Conservation (phyloP, 2,797 vertebrate species). For the Rhincodon typus region DNA sequence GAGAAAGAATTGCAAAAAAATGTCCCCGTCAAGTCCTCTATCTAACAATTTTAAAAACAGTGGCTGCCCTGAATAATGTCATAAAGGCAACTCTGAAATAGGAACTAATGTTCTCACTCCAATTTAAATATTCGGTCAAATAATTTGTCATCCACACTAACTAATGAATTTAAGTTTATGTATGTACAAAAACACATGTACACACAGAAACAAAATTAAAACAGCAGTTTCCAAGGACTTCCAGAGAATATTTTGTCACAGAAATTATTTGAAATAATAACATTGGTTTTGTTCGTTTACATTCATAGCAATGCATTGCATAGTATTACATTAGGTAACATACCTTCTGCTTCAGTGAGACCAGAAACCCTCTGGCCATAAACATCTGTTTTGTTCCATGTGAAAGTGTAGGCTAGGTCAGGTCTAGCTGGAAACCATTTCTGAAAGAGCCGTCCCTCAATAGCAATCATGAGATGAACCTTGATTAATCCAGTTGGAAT, state of each 20-base stretch:
- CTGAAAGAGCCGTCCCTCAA: slow-evolving; percentile 84
- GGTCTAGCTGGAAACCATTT: slow-evolving; percentile 87
- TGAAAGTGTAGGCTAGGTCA: slow-evolving; percentile 80
- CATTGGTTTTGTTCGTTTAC: neutral
- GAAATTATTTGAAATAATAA: slow-evolving; percentile 21
- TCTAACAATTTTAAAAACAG: neutral
- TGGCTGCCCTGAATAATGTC: neutral
- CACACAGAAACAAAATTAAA: neutral
- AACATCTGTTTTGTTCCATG: slow-evolving; percentile 95
- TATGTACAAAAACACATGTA: neutral
- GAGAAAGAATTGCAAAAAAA: neutral
- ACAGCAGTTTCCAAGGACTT: neutral
- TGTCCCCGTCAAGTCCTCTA: neutral
- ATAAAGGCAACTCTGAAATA: neutral
- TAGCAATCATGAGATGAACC: slow-evolving; percentile 79
- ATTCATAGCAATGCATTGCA: neutral
- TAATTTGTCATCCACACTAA: neutral
- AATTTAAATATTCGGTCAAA: neutral
- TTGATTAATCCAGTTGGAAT: slow-evolving; percentile 74
- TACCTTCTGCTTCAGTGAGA: slow-evolving; percentile 83
- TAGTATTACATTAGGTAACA: slow-evolving; percentile 41
- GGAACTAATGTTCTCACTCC: neutral
- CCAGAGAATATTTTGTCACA: neutral
- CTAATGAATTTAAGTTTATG: neutral
- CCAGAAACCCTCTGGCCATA: slow-evolving; percentile 92